A percentile compares a stretch with the other conserved stretches of the same genome.
These are phyloP conservation scores for Pseudolycoriella hygida DNA, from an alignment of 2,888 invertebrate species.

Conservation along the genomic window DNA sequence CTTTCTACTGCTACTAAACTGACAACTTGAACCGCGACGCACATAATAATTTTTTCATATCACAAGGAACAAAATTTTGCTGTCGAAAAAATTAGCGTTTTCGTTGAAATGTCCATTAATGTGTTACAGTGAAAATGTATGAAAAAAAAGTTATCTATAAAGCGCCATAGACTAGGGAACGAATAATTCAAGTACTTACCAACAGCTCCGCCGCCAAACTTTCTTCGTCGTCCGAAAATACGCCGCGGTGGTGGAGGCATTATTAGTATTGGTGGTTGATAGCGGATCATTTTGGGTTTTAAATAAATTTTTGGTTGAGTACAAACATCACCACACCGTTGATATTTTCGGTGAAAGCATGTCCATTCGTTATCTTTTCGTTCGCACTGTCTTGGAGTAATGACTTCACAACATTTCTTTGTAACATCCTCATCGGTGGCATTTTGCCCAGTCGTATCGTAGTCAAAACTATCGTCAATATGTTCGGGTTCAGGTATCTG, in stretches of 20 bases:
- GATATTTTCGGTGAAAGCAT: slow-evolving; percentile 16
- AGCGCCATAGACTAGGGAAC: no score
- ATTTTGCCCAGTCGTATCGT: background rate
- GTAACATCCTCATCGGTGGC: background rate
- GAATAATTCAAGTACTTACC: background rate
- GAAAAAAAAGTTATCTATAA: no score
- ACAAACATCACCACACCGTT: slow-evolving; percentile 18
- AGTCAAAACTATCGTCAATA: background rate
- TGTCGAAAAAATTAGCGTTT: no score
- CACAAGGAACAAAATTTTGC: no score
- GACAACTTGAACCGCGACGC: no score
- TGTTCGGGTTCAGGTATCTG: background rate
- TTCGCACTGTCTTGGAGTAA: slow-evolving; percentile 18
- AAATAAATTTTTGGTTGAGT: slow-evolving; percentile 16
- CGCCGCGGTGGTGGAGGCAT: slow-evolving; percentile 7
- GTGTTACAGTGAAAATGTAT: no score
- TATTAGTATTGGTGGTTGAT: background rate
- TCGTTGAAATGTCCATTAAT: no score
- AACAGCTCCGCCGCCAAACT: background rate
- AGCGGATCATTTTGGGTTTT: slow-evolving; percentile 9
- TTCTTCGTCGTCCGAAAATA: no score
- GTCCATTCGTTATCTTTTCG: slow-evolving; percentile 13
- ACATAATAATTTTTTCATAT: no score
- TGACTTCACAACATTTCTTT: slow-evolving; percentile 16
- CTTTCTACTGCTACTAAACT: no score